Evolutionary conservation across 1,140 invertebrate genomes (phyloP), one percentile per base, ranked within the genome.

Genomic region (Aphis gossypii): DNA sequence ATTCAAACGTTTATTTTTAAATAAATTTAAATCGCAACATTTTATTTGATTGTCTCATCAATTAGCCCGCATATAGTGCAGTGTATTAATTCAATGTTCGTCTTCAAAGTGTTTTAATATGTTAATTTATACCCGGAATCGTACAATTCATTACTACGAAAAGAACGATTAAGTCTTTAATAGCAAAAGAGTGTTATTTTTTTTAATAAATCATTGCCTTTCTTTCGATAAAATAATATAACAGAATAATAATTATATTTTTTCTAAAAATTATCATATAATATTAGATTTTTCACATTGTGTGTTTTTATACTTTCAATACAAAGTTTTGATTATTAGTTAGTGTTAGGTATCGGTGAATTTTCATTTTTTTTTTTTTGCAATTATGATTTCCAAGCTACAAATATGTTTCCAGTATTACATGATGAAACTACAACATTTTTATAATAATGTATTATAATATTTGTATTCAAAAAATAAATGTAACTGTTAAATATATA

Each of bases 1-100:
- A 68, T 68, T n/a, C 60, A 68, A 68, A 68, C 60, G 60, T 68
- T 68, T 68, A 68, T 68, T 68, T 60, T 68, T n/a, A 30, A 68
- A 68, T 68, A 68, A 68, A 68, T 68, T 30, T 30, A 68, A 68
- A 68, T 68, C 60, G 60, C n/a, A 68, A n/a, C 30, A n/a, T 68
- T 68, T 68, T 68, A 68, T 68, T 68, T 68, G 11, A 68, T 68
- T 68, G 60, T 68, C 30, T 68, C 30, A 18, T n/a, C 30, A 68
- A 68, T 68, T 68, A 68, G 60, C 14, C 60, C 30, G 30, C 30
- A 9, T 68, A 68, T 68, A 68, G 11, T 68, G 30, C 60, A n/a
- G 30, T 68, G 11, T n/a, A 68, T 68, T 68, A 68, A 30, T 68
- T 68, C 60, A 68, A 68, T 68, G 60, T 30, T 68, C 60, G 30